phyloP scores from a whole-genome alignment of 2,797 vertebrate species.

The Australoheros facetus region DNA sequence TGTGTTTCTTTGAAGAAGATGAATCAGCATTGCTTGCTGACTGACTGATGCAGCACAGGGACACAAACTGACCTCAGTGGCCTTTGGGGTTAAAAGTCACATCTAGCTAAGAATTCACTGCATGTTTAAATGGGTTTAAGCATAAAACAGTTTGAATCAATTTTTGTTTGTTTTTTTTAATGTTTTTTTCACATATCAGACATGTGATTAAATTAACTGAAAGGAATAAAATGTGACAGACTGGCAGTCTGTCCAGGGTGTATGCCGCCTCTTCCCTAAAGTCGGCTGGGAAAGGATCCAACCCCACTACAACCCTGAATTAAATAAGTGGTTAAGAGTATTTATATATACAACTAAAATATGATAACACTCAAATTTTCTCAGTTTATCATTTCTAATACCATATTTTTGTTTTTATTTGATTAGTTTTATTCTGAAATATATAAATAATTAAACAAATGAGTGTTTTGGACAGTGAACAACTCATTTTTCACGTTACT shows the following conservation, averaged over 20 bases:
- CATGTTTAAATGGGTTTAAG: slow-evolving; percentile 16
- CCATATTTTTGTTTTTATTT: background rate
- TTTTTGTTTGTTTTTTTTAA: background rate
- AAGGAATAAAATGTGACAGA: background rate
- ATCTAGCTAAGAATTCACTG: slow-evolving; percentile 8
- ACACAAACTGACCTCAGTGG: slow-evolving; percentile 30
- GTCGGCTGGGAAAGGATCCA: background rate
- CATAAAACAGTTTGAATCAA: background rate
- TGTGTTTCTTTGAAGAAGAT: slow-evolving; percentile 21
- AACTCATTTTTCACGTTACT: too few species aligned
- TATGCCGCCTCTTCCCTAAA: background rate
- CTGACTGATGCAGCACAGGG: slow-evolving; percentile 32
- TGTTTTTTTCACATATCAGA: background rate
- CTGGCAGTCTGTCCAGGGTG: background rate
- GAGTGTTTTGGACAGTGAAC: too few species aligned
- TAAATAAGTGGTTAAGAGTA: background rate
- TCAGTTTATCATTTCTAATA: background rate
- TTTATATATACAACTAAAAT: background rate
- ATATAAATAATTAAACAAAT: too few species aligned
- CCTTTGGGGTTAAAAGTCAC: slow-evolving; percentile 54
- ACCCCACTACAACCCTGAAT: background rate
- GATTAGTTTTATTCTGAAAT: background rate
- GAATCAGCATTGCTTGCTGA: slow-evolving; percentile 56
- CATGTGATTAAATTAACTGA: background rate
- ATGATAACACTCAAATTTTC: background rate